Conservation (phyloP, 2,113 vertebrate genomes). For the Hyaena hyaena region DNA sequence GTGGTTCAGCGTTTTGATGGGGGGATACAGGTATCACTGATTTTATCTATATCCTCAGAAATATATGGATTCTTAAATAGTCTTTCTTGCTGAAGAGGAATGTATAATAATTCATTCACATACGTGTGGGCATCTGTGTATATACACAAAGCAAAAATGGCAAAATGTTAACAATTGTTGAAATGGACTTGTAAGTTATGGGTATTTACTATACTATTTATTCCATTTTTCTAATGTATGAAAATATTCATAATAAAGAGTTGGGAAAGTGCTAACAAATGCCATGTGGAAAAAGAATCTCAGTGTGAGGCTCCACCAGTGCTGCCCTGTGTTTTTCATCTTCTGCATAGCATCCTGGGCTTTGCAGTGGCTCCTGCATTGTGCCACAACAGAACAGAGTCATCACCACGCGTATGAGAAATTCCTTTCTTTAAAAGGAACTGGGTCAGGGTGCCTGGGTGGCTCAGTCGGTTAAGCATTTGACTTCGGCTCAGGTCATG, state of each 20-base stretch:
- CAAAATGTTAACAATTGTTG: not conserved
- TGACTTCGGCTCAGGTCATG: too few relatives aligned
- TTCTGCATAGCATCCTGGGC: not conserved
- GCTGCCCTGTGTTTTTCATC: not conserved
- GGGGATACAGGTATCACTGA: not conserved
- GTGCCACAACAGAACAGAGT: not conserved
- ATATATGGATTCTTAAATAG: not conserved
- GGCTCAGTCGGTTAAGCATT: too few relatives aligned
- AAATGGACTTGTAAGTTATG: not conserved
- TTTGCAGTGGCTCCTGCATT: not conserved
- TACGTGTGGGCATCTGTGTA: not conserved
- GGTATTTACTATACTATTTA: not conserved
- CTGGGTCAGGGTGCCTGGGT: not conserved
- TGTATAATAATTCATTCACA: not conserved
- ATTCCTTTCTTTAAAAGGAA: not conserved
- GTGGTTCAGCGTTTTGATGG: not conserved
- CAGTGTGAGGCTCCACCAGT: not conserved
- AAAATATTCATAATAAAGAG: slow-evolving; percentile 8
- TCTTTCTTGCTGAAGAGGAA: not conserved
- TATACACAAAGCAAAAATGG: not conserved
- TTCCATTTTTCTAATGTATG: not conserved
- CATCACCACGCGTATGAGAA: not conserved
- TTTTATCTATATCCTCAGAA: not conserved
- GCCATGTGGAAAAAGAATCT: not conserved
- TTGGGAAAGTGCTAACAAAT: not conserved